phyloP scores from a whole-genome alignment of 1,140 invertebrate species.

The Hypsibius dujardini region DNA sequence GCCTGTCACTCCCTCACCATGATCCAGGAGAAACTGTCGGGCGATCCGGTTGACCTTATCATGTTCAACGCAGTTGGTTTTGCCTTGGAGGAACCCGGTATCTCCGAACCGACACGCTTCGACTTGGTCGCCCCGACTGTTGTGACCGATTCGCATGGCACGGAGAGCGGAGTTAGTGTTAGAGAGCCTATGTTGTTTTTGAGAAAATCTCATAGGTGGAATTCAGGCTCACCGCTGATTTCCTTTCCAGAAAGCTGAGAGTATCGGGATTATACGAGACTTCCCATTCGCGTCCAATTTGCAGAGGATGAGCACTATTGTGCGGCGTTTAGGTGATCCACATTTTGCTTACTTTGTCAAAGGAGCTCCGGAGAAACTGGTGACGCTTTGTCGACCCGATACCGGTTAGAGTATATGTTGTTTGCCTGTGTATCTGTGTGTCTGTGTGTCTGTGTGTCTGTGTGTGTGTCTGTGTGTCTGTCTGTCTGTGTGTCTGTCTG shows the following conservation, averaged over 20 bases:
- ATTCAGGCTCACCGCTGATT: too few relatives aligned
- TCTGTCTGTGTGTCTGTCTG: too few relatives aligned
- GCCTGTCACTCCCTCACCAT: slow-evolving; percentile 63
- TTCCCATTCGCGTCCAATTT: slow-evolving; percentile 38
- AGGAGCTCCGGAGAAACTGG: slow-evolving; percentile 38
- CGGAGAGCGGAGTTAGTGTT: too few relatives aligned
- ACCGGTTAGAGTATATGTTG: slow-evolving; percentile 28
- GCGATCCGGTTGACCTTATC: slow-evolving; percentile 63
- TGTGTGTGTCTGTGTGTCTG: too few relatives aligned
- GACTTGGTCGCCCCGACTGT: background rate
- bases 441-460: too few relatives aligned
- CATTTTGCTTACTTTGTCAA: slow-evolving; percentile 35
- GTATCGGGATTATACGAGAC: slow-evolving; percentile 35
- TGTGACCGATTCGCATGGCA: background rate
- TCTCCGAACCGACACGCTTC: slow-evolving; percentile 25
- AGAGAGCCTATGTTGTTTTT: too few relatives aligned
- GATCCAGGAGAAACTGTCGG: slow-evolving; percentile 52
- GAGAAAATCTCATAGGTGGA: too few relatives aligned
- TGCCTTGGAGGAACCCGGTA: slow-evolving; percentile 35
- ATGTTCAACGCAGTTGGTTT: slow-evolving; percentile 38
- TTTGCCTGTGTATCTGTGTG: background rate
- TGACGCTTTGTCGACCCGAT: slow-evolving; percentile 32
- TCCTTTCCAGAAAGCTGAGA: background rate
- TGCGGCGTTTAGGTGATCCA: slow-evolving; percentile 28
- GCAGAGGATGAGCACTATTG: slow-evolving; percentile 38